Conservation (phyloP, 1,140 invertebrate species). For the Armadillidium nasatum region DNA sequence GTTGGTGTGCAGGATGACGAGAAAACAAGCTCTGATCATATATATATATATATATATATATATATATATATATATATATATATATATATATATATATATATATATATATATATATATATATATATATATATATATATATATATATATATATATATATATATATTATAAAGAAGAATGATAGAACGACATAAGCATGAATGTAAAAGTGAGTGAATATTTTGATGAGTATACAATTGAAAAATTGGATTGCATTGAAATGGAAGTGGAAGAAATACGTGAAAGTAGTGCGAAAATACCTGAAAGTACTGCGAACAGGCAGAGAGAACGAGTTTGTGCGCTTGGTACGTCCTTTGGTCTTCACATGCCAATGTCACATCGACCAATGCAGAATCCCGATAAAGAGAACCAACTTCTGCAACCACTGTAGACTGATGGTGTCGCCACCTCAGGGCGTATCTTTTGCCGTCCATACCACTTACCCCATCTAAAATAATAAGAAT, state of each 20-base stretch:
- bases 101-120: too few relatives aligned
- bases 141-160: too few relatives aligned
- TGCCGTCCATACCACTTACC: slow-evolving; percentile 33
- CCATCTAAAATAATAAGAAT: background rate
- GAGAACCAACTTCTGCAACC: slow-evolving; percentile 43
- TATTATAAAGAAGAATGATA: too few relatives aligned
- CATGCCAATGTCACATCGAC: slow-evolving; percentile 44
- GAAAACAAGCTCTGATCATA: slow-evolving; percentile 47
- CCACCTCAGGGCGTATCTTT: slow-evolving; percentile 44
- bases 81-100: slow-evolving; percentile 26
- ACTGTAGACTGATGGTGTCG: slow-evolving; percentile 45
- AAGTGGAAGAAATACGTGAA: too few relatives aligned
- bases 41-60: slow-evolving; percentile 30
- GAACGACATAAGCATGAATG: too few relatives aligned
- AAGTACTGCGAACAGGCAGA: slow-evolving; percentile 92
- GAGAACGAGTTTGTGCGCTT: slow-evolving; percentile 88
- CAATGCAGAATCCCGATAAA: slow-evolving; percentile 41
- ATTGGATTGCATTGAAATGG: too few relatives aligned
- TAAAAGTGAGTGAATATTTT: slow-evolving; percentile 3
- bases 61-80: slow-evolving; percentile 31
- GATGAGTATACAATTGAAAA: too few relatives aligned
- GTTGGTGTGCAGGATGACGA: slow-evolving; percentile 50
- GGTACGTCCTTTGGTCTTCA: slow-evolving; percentile 44
- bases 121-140: slow-evolving; percentile 9
- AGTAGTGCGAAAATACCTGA: too few relatives aligned